Evolutionary conservation across 2,888 invertebrate genomes (phyloP).

Genomic region (Chloromyia formosa): DNA sequence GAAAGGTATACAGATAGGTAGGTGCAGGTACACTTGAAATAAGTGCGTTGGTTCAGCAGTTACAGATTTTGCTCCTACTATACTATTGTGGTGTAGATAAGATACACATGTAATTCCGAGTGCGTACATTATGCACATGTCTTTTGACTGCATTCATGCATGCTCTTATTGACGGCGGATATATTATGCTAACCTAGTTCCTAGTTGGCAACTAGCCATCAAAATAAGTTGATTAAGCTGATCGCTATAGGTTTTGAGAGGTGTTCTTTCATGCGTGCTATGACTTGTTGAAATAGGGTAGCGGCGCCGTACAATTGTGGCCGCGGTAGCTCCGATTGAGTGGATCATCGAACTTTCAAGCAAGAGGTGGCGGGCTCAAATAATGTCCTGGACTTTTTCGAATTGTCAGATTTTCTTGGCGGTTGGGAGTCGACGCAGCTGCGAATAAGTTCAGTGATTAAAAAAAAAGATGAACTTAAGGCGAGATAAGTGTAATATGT

Average conservation of each 20-base stretch:
- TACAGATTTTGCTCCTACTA: not conserved
- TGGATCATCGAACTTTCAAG: no score
- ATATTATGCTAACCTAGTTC: conserved; percentile 33
- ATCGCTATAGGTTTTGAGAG: conserved; percentile 3
- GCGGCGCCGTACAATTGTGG: not conserved
- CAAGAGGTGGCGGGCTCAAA: no score
- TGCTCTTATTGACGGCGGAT: conserved; percentile 11
- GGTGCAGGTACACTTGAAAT: conserved; percentile 1
- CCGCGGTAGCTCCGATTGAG: not conserved
- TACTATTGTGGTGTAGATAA: not conserved
- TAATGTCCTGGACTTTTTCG: no score
- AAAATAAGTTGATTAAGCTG: conserved; percentile 32
- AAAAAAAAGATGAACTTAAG: no score
- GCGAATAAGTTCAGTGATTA: no score
- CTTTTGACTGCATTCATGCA: not conserved
- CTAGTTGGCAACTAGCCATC: conserved; percentile 35
- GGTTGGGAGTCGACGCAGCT: no score
- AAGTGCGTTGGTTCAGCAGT: conserved; percentile 3
- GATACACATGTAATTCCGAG: not conserved
- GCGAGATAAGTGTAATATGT: no score
- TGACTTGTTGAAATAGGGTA: not conserved
- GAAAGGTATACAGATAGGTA: not conserved
- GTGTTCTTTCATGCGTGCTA: conserved; percentile 8
- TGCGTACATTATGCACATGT: not conserved
- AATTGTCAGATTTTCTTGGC: no score